A percentile compares a stretch with the other conserved stretches of the same genome.
Conservation (phyloP, 2,888 invertebrate genomes). For the Drosophila birchii region DNA sequence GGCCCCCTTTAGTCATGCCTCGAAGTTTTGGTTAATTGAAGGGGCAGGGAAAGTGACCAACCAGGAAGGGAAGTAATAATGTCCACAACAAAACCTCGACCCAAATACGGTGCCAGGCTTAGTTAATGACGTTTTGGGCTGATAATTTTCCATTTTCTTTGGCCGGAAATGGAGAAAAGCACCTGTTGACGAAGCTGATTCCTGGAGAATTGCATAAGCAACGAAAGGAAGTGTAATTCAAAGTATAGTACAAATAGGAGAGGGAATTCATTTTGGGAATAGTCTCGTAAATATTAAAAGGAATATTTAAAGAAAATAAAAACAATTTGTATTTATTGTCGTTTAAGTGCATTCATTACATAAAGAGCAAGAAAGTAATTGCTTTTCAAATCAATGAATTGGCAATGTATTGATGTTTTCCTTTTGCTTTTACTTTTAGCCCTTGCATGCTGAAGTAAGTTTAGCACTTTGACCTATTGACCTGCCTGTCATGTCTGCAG, state of each 20-base stretch:
- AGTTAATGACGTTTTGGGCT: constrained; percentile 27
- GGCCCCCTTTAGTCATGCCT: constrained; percentile 41
- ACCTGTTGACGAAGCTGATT: constrained; percentile 27
- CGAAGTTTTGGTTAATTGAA: constrained; percentile 34
- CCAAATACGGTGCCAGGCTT: constrained; percentile 11
- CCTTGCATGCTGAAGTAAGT: constrained; percentile 47
- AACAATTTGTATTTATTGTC: background rate
- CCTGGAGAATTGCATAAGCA: background rate
- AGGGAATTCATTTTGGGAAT: too few species aligned
- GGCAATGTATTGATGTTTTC: constrained; percentile 8
- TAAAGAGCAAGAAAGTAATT: background rate
- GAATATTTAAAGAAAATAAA: background rate
- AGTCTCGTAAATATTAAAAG: background rate
- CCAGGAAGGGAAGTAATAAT: constrained; percentile 27
- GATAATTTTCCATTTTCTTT: constrained; percentile 32
- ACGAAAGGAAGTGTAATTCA: constrained; percentile 1
- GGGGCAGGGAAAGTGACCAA: constrained; percentile 18
- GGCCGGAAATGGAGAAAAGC: constrained; percentile 16
- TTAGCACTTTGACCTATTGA: constrained; percentile 60
- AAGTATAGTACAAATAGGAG: background rate
- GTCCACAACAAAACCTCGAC: constrained; percentile 42
- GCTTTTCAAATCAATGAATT: constrained; percentile 23
- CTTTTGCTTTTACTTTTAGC: constrained; percentile 37
- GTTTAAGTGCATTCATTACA: background rate
- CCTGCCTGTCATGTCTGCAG: constrained; percentile 48